A percentile compares a stretch with the other conserved stretches of the same genome.
Conservation (phyloP, 2,888 invertebrate species). For the Synergus itoensis region DNA sequence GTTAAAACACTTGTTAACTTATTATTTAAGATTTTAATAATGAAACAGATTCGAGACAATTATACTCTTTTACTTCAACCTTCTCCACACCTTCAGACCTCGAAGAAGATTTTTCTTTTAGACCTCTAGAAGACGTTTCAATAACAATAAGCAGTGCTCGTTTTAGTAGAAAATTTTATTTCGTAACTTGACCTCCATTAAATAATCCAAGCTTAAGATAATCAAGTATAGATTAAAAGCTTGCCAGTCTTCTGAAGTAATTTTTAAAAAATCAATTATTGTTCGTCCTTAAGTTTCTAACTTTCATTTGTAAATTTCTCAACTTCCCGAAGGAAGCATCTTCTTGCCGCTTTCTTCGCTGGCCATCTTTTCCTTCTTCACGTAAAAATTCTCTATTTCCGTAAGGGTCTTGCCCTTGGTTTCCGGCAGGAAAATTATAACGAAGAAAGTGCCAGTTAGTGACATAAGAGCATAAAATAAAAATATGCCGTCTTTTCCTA, state of each 20-base stretch:
- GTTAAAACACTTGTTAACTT: conserved; percentile 69
- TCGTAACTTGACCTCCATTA: background rate
- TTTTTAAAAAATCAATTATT: no score
- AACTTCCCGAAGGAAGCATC: conserved; percentile 39
- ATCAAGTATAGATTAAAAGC: background rate
- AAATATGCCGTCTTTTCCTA: conserved; percentile 79
- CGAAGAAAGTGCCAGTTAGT: conserved; percentile 79
- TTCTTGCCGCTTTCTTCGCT: conserved; percentile 44
- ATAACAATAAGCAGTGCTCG: background rate
- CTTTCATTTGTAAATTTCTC: background rate
- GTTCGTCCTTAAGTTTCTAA: background rate
- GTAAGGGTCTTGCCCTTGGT: conserved; percentile 79
- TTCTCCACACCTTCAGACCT: background rate
- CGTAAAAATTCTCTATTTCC: conserved; percentile 79
- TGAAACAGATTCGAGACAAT: conserved; percentile 49
- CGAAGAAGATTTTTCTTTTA: background rate
- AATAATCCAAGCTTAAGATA: background rate
- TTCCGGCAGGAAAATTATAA: conserved; percentile 78
- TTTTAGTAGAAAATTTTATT: background rate
- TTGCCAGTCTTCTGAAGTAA: background rate
- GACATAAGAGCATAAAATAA: conserved; percentile 78
- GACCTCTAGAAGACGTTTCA: background rate
- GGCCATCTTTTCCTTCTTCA: conserved; percentile 56
- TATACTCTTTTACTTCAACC: background rate
- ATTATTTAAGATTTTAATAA: conserved; percentile 71